A percentile compares a stretch with the other conserved stretches of the same genome.
Conservation (phyloP, 2,888 invertebrate genomes). For the Conistra vaccinii region DNA sequence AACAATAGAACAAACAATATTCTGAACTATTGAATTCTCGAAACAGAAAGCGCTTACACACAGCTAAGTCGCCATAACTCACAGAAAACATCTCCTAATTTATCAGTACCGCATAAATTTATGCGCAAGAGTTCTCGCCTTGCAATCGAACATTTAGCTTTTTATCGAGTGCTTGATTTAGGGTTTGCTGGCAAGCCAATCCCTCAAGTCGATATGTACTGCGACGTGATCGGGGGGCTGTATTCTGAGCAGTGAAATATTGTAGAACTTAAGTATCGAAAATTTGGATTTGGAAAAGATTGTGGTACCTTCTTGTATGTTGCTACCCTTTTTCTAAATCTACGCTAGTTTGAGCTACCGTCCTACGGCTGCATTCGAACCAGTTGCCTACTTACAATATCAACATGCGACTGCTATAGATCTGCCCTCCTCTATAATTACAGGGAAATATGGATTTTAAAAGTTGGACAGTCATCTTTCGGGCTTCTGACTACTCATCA, state of each 20-base stretch:
- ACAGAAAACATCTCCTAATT: slow-evolving; percentile 83
- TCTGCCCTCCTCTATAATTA: no score
- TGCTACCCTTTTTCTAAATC: no score
- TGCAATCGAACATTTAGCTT: slow-evolving; percentile 90
- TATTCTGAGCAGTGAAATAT: slow-evolving; percentile 77
- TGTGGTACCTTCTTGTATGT: background rate
- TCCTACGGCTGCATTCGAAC: no score
- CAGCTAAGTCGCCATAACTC: slow-evolving; percentile 78
- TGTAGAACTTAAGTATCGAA: background rate
- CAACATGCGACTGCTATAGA: no score
- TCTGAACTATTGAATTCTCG: slow-evolving; percentile 32
- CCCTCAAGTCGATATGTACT: slow-evolving; percentile 88
- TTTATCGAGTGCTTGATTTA: slow-evolving; percentile 90
- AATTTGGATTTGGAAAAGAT: background rate
- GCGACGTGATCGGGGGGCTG: slow-evolving; percentile 65
- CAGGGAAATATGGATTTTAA: no score
- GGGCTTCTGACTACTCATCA: no score
- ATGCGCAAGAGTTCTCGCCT: slow-evolving; percentile 84
- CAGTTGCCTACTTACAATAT: no score
- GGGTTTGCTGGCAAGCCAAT: slow-evolving; percentile 82
- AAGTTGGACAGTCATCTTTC: no score
- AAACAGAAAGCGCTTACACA: slow-evolving; percentile 52
- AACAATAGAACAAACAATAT: slow-evolving; percentile 26
- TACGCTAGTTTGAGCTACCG: no score
- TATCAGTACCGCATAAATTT: slow-evolving; percentile 88